These are phyloP conservation scores for Acropora yongei DNA, from an alignment of 64 coral and sea anemone species.

Conservation along the genomic window DNA sequence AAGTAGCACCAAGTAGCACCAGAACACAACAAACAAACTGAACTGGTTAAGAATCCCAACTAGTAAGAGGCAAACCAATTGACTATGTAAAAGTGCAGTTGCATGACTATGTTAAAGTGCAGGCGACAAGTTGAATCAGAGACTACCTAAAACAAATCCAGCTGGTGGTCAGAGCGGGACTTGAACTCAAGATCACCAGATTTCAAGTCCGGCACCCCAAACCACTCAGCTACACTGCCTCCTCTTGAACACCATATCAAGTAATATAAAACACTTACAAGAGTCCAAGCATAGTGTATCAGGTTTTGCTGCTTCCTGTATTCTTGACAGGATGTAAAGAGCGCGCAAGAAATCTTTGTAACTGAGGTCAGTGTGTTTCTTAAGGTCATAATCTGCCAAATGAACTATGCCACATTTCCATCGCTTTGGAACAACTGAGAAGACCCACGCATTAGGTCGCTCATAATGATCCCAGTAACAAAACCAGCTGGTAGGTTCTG, in stretches of 20 bases:
- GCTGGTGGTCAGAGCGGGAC: no score
- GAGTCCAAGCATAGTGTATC: conserved; percentile 43
- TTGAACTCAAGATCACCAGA: no score
- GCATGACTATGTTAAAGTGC: no score
- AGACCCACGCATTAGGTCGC: conserved; percentile 25
- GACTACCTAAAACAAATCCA: no score
- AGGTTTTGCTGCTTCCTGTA: conserved; percentile 45
- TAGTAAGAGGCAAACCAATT: no score
- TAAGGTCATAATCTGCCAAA: conserved; percentile 45
- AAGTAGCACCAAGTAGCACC: no score
- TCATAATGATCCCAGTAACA: conserved; percentile 25
- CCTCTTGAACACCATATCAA: background rate
- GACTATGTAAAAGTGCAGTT: no score
- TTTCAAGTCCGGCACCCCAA: no score
- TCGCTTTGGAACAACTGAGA: conserved; percentile 48
- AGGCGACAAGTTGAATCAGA: no score
- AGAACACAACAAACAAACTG: no score
- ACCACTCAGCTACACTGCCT: no score
- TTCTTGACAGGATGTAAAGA: conserved; percentile 42
- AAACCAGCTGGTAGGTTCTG: background rate
- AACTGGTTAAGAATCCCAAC: no score
- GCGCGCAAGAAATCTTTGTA: conserved; percentile 63
- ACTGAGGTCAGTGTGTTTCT: conserved; percentile 24
- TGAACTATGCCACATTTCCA: conserved; percentile 77
- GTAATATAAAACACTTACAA: conserved; percentile 25